These are phyloP conservation scores for Callaeas wilsoni DNA, from an alignment of 2,113 vertebrate species.

Conservation along the genomic window DNA sequence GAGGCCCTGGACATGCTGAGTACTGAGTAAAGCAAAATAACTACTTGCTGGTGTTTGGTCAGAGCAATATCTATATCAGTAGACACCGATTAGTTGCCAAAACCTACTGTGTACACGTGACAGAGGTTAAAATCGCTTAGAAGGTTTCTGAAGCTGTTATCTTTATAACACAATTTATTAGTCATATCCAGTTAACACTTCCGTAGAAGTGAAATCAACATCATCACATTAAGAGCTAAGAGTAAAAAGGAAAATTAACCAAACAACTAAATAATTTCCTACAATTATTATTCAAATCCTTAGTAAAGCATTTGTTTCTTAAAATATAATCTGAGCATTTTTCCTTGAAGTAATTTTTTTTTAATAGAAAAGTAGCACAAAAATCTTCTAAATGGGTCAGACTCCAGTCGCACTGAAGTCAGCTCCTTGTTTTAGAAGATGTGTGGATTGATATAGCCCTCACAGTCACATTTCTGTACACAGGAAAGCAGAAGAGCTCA, in stretches of 20 bases:
- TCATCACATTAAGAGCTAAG: background rate
- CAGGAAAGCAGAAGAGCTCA: background rate
- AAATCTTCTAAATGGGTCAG: background rate
- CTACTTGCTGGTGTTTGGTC: background rate
- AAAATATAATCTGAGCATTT: conserved; percentile 28
- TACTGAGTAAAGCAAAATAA: background rate
- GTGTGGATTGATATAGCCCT: background rate
- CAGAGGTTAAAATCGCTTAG: conserved; percentile 51
- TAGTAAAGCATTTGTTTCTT: conserved; percentile 23
- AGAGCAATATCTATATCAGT: background rate
- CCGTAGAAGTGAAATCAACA: conserved; percentile 11
- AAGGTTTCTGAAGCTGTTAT: conserved; percentile 42
- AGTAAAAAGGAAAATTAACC: conserved; percentile 41
- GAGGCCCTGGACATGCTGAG: background rate
- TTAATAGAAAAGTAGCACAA: background rate
- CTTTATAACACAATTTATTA: conserved; percentile 42
- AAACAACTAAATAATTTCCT: conserved; percentile 23
- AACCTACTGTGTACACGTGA: conserved; percentile 12
- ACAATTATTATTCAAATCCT: conserved; percentile 56
- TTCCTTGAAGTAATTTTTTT: background rate
- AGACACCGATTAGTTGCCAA: conserved; percentile 4
- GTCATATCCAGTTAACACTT: conserved; percentile 45
- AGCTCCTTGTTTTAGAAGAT: background rate
- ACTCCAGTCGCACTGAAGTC: background rate
- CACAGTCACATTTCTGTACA: background rate